These are phyloP conservation scores for Metopolophium dirhodum DNA, from an alignment of 1,140 invertebrate species.

Conservation along the genomic window DNA sequence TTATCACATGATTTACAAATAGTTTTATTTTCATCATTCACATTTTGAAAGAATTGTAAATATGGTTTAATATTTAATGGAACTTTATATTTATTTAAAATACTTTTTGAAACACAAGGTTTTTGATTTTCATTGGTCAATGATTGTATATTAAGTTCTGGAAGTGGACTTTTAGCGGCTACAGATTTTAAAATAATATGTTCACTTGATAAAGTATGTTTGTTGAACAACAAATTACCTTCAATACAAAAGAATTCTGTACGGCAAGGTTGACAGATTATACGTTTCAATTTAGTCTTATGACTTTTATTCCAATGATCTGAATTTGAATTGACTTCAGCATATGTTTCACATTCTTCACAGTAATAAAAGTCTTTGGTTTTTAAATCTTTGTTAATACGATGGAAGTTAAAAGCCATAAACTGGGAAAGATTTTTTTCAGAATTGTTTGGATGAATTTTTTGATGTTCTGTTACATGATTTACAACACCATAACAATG, in stretches of 20 bases:
- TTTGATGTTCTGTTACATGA: conserved; percentile 46
- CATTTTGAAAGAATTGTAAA: conserved; percentile 31
- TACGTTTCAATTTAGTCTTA: conserved; percentile 39
- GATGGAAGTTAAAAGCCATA: conserved; percentile 39
- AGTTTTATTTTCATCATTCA: not conserved
- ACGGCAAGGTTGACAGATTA: conserved; percentile 19
- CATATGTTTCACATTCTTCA: conserved; percentile 47
- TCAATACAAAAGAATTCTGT: conserved; percentile 51
- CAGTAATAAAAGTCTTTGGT: conserved; percentile 48
- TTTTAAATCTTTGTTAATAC: conserved; percentile 29
- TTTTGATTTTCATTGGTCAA: not conserved
- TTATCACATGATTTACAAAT: conserved; percentile 12
- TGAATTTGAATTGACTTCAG: conserved; percentile 27
- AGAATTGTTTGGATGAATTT: conserved; percentile 41
- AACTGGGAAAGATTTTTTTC: conserved; percentile 4
- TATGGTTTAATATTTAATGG: not conserved
- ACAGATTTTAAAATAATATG: conserved; percentile 46
- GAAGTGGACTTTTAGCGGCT: not conserved
- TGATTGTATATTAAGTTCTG: not conserved
- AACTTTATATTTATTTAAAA: not conserved
- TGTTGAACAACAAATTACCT: not conserved
- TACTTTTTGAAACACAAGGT: not conserved
- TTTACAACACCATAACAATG: conserved; percentile 40
- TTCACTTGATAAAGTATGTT: conserved; percentile 40
- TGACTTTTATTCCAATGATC: conserved; percentile 50